Base-by-base conservation (phyloP, 2,113 vertebrate species). In the Epinephelus lanceolatus region DNA sequence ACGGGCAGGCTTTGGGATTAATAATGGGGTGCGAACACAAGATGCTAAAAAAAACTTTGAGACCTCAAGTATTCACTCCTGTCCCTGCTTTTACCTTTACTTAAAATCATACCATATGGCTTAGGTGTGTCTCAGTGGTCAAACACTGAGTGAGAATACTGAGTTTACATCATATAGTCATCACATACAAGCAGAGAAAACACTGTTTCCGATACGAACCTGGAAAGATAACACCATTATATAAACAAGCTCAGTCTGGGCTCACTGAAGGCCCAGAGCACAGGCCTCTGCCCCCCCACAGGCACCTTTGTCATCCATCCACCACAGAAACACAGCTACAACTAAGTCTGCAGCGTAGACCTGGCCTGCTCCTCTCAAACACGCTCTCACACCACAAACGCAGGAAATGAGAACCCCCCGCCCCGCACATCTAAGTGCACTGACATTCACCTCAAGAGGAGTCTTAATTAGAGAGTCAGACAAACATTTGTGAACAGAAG, bases 21-120 rank as follows among this genome's bases (percentile, higher is more conserved):
- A 81, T 67, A 81, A 53, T 1, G 11, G 40, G 67, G 25, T 71
- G 37, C 57, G 71, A 52, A 86, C 45, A 49, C 69, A 71, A 71
- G n/a, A 76, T 52, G 61, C 72, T 60, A 40, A 73, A 81, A 62
- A 47, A 13, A 0, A 14, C 15, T 40, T n/a, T 55, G 60, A 85
- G 56, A 61, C 67, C 68, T 80, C 45, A 80, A 73, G 73, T 72
- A 73, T 75, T 62, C 25, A 33, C 65, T 66, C 78, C 67, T 52
- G 66, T 84, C 81, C 84, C 85, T 88, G 89, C 65, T 65, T 88
- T 86, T 55, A 70, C 80, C 70, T 83, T 61, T 59, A 80, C 67
- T 78, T 63, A 60, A 82, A 62, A 62, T 91, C 53, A 70, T 76
- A 84, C 81, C 81, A 59, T 94, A 95, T 94, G 94, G 94, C 94